Conservation (phyloP, 2,797 vertebrate species). For the Sebastes nivosus region DNA sequence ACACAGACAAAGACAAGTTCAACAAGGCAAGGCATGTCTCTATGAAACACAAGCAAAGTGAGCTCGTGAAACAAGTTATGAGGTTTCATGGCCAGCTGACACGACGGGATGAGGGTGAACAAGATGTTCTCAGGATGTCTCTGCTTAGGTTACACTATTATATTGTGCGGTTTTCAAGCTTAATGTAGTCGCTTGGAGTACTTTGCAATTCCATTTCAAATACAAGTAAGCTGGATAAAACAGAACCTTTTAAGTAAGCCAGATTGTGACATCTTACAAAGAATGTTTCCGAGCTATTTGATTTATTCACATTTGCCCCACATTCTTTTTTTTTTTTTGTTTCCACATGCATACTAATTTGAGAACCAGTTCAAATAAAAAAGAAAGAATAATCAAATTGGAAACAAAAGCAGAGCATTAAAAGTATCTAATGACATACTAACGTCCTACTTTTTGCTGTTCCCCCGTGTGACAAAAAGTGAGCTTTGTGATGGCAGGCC, state of each 20-base stretch:
- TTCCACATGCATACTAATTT: conserved; percentile 47
- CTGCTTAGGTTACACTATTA: conserved; percentile 32
- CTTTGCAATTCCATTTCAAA: conserved; percentile 31
- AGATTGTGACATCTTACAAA: conserved; percentile 21
- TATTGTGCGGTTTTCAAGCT: not conserved
- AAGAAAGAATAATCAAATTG: conserved; percentile 42
- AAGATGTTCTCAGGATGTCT: conserved; percentile 41
- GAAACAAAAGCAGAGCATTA: conserved; percentile 55
- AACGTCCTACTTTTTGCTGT: conserved; percentile 66
- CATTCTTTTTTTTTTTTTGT: conserved; percentile 29
- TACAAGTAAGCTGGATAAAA: conserved; percentile 9
- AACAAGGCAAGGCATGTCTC: conserved; percentile 40
- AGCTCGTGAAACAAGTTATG: conserved; percentile 29
- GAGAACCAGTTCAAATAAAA: conserved; percentile 13
- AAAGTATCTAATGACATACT: conserved; percentile 42
- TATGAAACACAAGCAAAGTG: conserved; percentile 44
- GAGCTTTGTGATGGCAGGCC: conserved; percentile 71
- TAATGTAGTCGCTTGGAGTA: not conserved
- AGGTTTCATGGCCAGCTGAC: conserved; percentile 37
- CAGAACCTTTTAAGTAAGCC: conserved; percentile 10
- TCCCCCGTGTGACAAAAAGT: conserved; percentile 25
- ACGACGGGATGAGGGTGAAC: conserved; percentile 29
- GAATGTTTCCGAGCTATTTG: conserved; percentile 21
- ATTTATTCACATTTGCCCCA: conserved; percentile 64
- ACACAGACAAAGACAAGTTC: conserved; percentile 18